Conservation (phyloP, 2,797 vertebrate genomes). For the Nasua narica region DNA sequence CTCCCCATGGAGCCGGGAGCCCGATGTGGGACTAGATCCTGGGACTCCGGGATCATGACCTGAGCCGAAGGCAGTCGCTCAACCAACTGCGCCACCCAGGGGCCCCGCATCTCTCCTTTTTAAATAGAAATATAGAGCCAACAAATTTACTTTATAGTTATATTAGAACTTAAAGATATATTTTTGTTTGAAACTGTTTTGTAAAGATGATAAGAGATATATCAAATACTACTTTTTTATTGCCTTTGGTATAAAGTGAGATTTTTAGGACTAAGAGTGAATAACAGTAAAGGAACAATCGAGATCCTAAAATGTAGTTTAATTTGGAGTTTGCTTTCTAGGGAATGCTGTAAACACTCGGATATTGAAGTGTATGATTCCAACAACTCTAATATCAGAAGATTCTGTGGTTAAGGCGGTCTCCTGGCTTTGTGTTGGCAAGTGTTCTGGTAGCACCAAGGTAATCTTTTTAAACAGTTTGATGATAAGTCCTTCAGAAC, state of each 20-base stretch:
- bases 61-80: no score
- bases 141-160: slow-evolving; percentile 28
- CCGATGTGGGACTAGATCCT: no score
- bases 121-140: slow-evolving; percentile 28
- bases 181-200: slow-evolving; percentile 24
- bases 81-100: no score
- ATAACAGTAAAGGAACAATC: not conserved
- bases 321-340: slow-evolving; percentile 66
- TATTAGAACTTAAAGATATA: slow-evolving; percentile 22
- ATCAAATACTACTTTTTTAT: slow-evolving; percentile 1
- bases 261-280: not conserved
- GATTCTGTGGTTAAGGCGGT: slow-evolving; percentile 88
- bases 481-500: slow-evolving; percentile 57
- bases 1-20: no score
- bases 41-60: no score
- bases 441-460: slow-evolving; percentile 87
- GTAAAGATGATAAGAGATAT: not conserved
- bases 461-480: slow-evolving; percentile 82
- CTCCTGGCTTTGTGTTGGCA: slow-evolving; percentile 89
- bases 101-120: not conserved
- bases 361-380: slow-evolving; percentile 92
- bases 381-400: slow-evolving; percentile 88
- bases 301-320: slow-evolving; percentile 43
- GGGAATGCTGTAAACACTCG: slow-evolving; percentile 80
- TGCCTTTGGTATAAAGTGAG: slow-evolving; percentile 4